Conservation (phyloP, 2,797 vertebrate genomes). For the Melanotaenia boesemani region DNA sequence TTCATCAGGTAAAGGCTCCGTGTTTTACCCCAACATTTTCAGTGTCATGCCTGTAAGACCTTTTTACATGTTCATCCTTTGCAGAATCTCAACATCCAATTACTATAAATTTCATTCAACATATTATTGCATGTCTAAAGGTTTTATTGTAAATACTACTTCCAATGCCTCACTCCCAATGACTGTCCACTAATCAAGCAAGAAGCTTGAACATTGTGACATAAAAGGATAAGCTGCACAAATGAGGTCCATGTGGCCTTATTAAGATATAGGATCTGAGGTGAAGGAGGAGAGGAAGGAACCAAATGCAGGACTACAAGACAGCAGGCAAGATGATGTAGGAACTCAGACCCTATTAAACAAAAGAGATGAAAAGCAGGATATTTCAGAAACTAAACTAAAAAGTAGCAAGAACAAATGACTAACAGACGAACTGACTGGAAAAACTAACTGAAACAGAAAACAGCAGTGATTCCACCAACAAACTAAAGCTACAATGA, state of each 20-base stretch:
- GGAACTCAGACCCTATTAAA: too few species aligned
- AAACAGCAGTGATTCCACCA: too few species aligned
- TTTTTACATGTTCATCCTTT: conserved; percentile 13
- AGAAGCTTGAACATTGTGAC: conserved; percentile 26
- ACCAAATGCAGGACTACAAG: too few species aligned
- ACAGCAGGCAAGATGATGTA: too few species aligned
- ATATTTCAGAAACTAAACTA: too few species aligned
- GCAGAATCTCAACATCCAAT: conserved; percentile 28
- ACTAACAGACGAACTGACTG: too few species aligned
- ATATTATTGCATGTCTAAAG: conserved; percentile 21
- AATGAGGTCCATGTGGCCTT: not conserved
- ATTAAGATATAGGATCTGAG: too few species aligned
- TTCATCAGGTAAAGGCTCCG: not conserved
- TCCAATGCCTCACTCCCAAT: conserved; percentile 7
- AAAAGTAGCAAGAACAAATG: too few species aligned
- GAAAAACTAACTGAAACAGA: too few species aligned
- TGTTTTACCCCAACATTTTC: conserved; percentile 3
- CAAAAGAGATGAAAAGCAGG: too few species aligned
- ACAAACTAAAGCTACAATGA: too few species aligned
- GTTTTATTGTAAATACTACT: conserved; percentile 16
- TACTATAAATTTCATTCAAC: conserved; percentile 24
- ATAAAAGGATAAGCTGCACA: conserved; percentile 14
- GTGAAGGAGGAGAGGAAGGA: too few species aligned
- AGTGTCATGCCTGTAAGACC: not conserved
- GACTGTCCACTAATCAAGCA: conserved; percentile 36